Percentiles rank a stretch among this genome's conserved stretches.
These are phyloP conservation scores for Eustalomyia histrio DNA, from an alignment of 2,888 invertebrate species.

Conservation along the genomic window DNA sequence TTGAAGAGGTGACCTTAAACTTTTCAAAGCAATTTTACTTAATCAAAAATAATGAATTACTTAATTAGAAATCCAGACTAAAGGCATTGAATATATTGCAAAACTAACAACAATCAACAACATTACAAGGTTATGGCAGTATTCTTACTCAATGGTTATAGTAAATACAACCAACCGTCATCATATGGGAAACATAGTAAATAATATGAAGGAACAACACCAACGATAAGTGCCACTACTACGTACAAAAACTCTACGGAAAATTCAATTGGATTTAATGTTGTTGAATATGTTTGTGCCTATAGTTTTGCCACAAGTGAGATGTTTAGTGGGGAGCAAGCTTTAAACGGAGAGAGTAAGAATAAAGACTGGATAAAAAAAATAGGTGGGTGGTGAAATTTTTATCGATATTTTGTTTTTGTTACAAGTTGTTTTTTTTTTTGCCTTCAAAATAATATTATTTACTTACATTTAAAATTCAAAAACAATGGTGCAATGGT, in stretches of 20 bases:
- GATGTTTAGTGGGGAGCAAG: background rate
- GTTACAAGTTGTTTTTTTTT: background rate
- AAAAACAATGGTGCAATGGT: background rate
- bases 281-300: background rate
- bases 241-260: slow-evolving; percentile 3
- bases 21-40: background rate
- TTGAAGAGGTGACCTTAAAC: slow-evolving; percentile 16
- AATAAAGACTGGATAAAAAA: slow-evolving; percentile 14
- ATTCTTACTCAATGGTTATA: no score
- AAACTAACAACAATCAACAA: background rate
- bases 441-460: background rate
- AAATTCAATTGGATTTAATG: background rate
- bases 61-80: slow-evolving; percentile 30
- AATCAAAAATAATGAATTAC: slow-evolving; percentile 4
- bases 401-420: slow-evolving; percentile 51
- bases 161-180: background rate
- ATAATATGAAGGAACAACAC: slow-evolving; percentile 10
- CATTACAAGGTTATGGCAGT: slow-evolving; percentile 40
- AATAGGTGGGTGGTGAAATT: slow-evolving; percentile 49
- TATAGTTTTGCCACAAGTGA: background rate
- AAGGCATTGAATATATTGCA: slow-evolving; percentile 37
- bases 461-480: slow-evolving; percentile 49
- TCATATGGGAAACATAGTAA: background rate
- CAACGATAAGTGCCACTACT: background rate
- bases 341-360: background rate